Base-by-base conservation (phyloP, 1,140 invertebrate species). In the Drosophila lacteicornis region DNA sequence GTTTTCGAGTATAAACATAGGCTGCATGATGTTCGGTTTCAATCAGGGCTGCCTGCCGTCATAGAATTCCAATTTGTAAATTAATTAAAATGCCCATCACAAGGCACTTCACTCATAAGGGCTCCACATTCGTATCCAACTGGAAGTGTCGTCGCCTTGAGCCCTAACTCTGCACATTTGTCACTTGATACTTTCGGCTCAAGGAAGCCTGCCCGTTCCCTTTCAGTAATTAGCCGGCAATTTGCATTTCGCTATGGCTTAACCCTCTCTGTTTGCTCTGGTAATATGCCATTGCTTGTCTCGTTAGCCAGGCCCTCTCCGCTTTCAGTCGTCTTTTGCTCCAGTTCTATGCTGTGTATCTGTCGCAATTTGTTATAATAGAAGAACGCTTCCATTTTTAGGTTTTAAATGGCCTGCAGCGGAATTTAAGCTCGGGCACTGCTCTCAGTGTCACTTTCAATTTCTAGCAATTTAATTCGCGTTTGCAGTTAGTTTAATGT, bases 391-490 rank as follows among this genome's bases (percentile, higher is more conserved):
- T 79, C 13, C 59, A 73, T 80, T 67, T 82, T 55, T 66, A 40
- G 66, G 36, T 65, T 62, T 43, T 57, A 66, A 68, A 50, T 58
- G 46, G 57, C 43, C 47, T 60, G 75, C 75, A 61, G 55, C 40
- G 57, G 57, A 69, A 79, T 78, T 73, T 40, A 30, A 67, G 77
- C 80, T 85, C 66, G 55, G 71, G 66, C 73, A 62, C 46, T 65
- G 68, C 74, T 66, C 61, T 80, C 77, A 77, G 77, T 87, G 84
- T 88, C 84, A 84, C 84, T 87, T 87, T 88, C 84, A 87, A 87
- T 87, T 87, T 87, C 84, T 80, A 78, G 81, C 84, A 87, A 87
- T 87, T 87, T 88, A 87, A 83, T 78, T 88, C 84, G 80, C 80
- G 67, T 88, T 80, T 83, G 66, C 67, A 57, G 75, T 71, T 77